Base-by-base conservation (phyloP, 2,113 vertebrate genomes). In the Perccottus glenii region DNA sequence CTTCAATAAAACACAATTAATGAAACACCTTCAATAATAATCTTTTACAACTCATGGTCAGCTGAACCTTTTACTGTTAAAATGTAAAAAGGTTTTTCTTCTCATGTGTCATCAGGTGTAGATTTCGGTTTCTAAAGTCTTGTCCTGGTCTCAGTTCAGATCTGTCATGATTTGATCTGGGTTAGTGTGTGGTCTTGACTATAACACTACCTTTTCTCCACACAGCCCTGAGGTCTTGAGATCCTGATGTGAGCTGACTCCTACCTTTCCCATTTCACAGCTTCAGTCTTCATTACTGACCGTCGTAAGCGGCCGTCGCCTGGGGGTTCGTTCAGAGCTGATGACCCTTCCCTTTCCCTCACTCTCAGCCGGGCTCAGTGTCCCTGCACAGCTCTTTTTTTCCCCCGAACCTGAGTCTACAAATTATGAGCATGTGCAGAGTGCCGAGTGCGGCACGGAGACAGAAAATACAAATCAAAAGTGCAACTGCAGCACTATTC, bases 191-290 rank as follows among this genome's bases (percentile, higher is more conserved):
- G 48, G 46, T 64, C 36, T 38, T 49, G 69, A 72, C 43, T 15
- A 36, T 49, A 57, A 49, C 57, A 32, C 14, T 51, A 60, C 44
- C 16, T 10, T 9, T 46, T 35, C 38, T 16, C 11, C 36, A 36
- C 60, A 75, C 67, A 64, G 78, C 64, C 58, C 11, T 4, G 1
- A 50, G 64, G 15, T 36, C 52, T 48, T 12, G 0, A 2, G 67
- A 81, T 64, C 46, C n/a, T 79, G 58, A 83, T 81, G 59, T 4
- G 51, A 81, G 69, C 63, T 36, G 74, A 85, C 81, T 50, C 67
- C 43, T 59, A 82, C 73, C 77, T 80, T 73, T 73, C 67, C 74
- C 64, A 59, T 75, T 78, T 81, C 87, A 85, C 76, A 74, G 7
- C 73, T 80, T 89, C 88, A 68, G 79, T 58, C 33, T 72, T 78